Conservation (phyloP, 2,888 invertebrate genomes). For the Napeogenes inachia region DNA sequence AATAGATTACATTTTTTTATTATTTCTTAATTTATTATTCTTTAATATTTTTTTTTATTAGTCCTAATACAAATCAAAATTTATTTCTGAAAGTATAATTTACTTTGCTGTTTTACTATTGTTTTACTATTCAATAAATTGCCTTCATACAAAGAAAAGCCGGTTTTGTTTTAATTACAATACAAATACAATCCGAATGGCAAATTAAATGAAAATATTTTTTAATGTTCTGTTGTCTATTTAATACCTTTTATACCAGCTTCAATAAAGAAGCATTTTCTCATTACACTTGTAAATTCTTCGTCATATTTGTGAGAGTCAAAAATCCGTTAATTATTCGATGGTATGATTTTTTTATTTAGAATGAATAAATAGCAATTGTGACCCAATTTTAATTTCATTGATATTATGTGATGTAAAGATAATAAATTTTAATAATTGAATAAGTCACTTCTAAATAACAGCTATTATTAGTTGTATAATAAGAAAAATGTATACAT, state of each 20-base stretch:
- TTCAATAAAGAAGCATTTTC: neutral
- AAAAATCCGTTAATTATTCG: too few relatives aligned
- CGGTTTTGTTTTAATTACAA: neutral
- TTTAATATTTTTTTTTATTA: neutral
- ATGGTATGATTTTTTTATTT: too few relatives aligned
- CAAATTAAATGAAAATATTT: neutral
- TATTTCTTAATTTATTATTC: neutral
- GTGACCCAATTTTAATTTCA: too few relatives aligned
- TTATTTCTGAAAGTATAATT: neutral
- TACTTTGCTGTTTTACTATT: neutral
- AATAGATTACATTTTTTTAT: neutral
- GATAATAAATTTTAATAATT: too few relatives aligned
- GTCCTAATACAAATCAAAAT: neutral
- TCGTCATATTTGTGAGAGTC: too few relatives aligned
- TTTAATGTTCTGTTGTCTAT: neutral
- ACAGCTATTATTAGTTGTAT: too few relatives aligned
- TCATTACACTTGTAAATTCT: too few relatives aligned
- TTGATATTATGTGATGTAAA: too few relatives aligned
- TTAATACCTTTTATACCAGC: neutral
- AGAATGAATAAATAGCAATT: too few relatives aligned
- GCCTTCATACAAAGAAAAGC: constrained; percentile 1
- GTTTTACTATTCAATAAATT: neutral
- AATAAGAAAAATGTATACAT: too few relatives aligned
- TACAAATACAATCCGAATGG: neutral
- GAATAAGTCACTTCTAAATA: too few relatives aligned